A percentile compares a stretch with the other conserved stretches of the same genome.
Evolutionary conservation across 1,140 invertebrate genomes (phyloP).

Genomic region (Dufourea novaeangliae): DNA sequence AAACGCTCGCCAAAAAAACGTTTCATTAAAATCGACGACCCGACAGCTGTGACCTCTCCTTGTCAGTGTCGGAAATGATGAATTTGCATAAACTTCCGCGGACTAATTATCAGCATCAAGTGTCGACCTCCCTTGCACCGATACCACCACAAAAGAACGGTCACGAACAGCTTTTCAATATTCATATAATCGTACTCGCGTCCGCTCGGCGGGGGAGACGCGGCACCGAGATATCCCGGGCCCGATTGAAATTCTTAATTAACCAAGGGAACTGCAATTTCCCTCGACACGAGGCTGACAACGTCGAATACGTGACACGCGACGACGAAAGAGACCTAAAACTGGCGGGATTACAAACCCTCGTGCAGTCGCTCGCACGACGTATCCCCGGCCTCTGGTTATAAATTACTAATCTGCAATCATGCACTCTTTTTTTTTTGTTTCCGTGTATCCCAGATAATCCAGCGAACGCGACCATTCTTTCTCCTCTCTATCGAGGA

Average conservation of each 20-base stretch:
- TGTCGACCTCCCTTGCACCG: neutral
- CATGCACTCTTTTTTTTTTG: neutral
- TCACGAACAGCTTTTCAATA: neutral
- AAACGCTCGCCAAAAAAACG: too few relatives aligned
- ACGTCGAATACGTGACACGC: neutral
- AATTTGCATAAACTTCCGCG: too few relatives aligned
- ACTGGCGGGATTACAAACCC: conserved; percentile 12
- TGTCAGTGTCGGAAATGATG: too few relatives aligned
- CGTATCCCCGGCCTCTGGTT: neutral
- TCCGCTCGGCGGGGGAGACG: neutral
- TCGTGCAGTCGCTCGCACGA: neutral
- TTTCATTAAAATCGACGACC: too few relatives aligned
- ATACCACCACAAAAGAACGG: neutral
- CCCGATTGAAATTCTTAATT: conserved; percentile 26
- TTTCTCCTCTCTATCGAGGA: too few relatives aligned
- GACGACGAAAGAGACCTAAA: neutral
- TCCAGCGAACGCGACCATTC: neutral
- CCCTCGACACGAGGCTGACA: neutral
- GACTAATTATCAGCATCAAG: too few relatives aligned
- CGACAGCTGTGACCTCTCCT: too few relatives aligned
- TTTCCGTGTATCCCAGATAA: neutral
- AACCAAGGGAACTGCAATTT: conserved; percentile 13
- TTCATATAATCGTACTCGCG: neutral
- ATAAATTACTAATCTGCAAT: conserved; percentile 20
- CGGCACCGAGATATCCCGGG: neutral